phyloP scores from a whole-genome alignment of 2,888 invertebrate genomes.

The Eucriotettix oculatus region DNA sequence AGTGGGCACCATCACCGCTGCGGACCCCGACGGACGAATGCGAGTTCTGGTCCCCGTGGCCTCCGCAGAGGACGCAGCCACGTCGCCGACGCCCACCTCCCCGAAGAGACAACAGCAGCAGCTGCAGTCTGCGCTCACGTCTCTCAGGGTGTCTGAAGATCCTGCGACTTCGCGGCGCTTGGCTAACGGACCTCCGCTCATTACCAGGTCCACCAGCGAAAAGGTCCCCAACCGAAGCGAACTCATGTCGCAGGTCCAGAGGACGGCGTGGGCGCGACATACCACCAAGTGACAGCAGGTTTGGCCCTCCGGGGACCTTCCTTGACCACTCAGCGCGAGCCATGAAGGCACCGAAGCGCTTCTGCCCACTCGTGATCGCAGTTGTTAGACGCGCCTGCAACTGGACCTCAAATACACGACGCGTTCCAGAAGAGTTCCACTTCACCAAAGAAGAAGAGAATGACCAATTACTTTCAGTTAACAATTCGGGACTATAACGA shows the following conservation, averaged over 20 bases:
- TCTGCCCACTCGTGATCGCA: too few species aligned
- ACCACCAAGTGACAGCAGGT: slow-evolving; percentile 51
- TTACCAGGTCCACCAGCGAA: slow-evolving; percentile 67
- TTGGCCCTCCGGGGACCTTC: neutral
- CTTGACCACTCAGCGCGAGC: too few species aligned
- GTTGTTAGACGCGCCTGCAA: too few species aligned
- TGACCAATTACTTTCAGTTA: too few species aligned
- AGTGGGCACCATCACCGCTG: slow-evolving; percentile 41
- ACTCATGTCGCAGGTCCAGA: slow-evolving; percentile 64
- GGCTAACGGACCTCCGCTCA: slow-evolving; percentile 42
- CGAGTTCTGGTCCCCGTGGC: slow-evolving; percentile 43
- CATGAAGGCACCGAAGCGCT: too few species aligned
- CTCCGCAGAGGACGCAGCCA: slow-evolving; percentile 7
- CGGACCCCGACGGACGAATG: slow-evolving; percentile 41
- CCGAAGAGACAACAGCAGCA: slow-evolving; percentile 2
- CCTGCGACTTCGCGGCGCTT: slow-evolving; percentile 19
- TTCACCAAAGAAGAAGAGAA: too few species aligned
- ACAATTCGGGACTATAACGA: too few species aligned
- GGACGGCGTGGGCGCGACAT: slow-evolving; percentile 72
- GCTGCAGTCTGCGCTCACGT: slow-evolving; percentile 15
- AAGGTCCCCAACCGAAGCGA: slow-evolving; percentile 73
- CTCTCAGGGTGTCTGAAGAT: slow-evolving; percentile 34
- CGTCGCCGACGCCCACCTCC: slow-evolving; percentile 12
- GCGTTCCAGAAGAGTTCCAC: too few species aligned
- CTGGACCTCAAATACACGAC: too few species aligned